Conservation (phyloP, 23 tunicate genomes). For the Botrylloides violaceus region DNA sequence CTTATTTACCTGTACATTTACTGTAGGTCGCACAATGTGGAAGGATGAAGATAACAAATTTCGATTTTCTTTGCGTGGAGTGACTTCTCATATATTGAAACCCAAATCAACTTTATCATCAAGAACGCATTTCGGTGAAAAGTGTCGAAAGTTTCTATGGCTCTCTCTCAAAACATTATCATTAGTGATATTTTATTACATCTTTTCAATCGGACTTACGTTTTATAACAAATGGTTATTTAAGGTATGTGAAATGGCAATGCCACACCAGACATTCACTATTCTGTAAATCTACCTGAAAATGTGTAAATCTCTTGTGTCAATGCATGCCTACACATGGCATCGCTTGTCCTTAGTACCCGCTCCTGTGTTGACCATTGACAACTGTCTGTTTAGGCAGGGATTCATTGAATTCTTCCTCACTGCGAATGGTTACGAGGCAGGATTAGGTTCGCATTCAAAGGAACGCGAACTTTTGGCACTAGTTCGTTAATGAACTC, state of each 20-base stretch:
- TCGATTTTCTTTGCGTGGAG: constrained; percentile 18
- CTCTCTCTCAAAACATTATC: constrained; percentile 20
- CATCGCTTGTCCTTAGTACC: too few relatives aligned
- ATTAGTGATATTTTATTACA: constrained; percentile 52
- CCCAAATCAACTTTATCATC: constrained; percentile 12
- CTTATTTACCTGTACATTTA: too few relatives aligned
- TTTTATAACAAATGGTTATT: constrained; percentile 87
- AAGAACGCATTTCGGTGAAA: background rate
- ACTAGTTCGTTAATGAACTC: too few relatives aligned
- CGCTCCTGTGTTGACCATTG: too few relatives aligned
- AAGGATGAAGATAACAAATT: constrained; percentile 12
- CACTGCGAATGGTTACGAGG: too few relatives aligned
- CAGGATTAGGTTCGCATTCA: too few relatives aligned
- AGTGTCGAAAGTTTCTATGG: background rate
- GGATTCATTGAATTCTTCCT: too few relatives aligned
- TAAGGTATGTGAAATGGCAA: constrained; percentile 26
- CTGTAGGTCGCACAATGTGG: background rate
- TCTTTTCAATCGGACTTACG: constrained; percentile 77
- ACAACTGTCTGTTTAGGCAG: too few relatives aligned
- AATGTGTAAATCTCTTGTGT: too few relatives aligned
- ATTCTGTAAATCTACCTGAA: too few relatives aligned
- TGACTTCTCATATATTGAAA: constrained; percentile 17
- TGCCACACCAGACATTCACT: background rate
- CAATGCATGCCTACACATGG: too few relatives aligned
- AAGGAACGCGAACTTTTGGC: too few relatives aligned